phyloP scores from a whole-genome alignment of 2,113 vertebrate genomes.

The Channa argus region DNA sequence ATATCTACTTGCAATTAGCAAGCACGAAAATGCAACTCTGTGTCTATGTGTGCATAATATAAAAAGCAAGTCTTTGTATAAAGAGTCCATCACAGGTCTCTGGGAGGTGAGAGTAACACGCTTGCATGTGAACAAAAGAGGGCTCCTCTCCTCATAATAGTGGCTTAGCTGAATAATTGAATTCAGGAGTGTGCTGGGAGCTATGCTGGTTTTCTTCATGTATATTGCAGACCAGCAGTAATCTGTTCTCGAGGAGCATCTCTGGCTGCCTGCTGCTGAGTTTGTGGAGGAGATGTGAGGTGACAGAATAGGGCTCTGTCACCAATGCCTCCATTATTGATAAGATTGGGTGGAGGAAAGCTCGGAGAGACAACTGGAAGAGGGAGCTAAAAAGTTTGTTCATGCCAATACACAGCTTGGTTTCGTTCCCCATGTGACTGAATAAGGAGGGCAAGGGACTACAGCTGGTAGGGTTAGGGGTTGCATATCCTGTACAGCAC shows the following conservation, averaged over 20 bases:
- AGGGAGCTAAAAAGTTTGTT: constrained; percentile 34
- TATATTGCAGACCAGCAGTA: constrained; percentile 68
- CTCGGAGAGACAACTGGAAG: constrained; percentile 33
- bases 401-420: constrained; percentile 24
- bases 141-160: constrained; percentile 44
- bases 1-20: constrained; percentile 46
- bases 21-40: constrained; percentile 9
- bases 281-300: constrained; percentile 65
- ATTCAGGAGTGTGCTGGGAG: constrained; percentile 30
- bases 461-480: constrained; percentile 6
- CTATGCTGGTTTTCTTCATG: constrained; percentile 66
- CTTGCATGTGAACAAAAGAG: constrained; percentile 50
- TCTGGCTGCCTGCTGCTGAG: constrained; percentile 62
- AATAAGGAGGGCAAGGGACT: constrained; percentile 16
- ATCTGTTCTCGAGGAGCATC: constrained; percentile 63
- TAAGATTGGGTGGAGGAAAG: constrained; percentile 41
- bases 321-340: constrained; percentile 74
- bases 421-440: constrained; percentile 32
- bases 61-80: constrained; percentile 25
- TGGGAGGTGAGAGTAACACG: constrained; percentile 28
- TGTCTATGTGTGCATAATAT: constrained; percentile 11
- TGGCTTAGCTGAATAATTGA: constrained; percentile 65
- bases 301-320: constrained; percentile 78
- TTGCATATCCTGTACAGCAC: constrained; percentile 13
- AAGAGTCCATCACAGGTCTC: constrained; percentile 22